A percentile compares a stretch with the other conserved stretches of the same genome.
Conservation (phyloP, 1,140 invertebrate genomes). For the Forficula auricularia region DNA sequence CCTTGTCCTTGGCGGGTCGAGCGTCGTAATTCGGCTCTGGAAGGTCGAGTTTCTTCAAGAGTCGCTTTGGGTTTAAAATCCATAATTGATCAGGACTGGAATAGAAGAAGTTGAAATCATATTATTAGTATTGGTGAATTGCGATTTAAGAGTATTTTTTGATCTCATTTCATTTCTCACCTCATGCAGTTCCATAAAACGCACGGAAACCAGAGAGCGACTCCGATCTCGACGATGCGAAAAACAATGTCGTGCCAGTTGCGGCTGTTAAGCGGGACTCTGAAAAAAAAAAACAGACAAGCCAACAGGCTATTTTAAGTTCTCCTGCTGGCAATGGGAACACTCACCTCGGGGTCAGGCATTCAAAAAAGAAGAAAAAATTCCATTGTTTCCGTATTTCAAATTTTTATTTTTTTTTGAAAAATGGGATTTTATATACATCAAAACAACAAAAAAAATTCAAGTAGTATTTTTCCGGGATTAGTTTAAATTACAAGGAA, state of each 20-base stretch:
- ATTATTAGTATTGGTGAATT: no score
- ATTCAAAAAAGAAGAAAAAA: neutral
- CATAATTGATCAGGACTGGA: conserved; percentile 70
- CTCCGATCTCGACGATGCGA: conserved; percentile 79
- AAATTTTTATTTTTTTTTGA: neutral
- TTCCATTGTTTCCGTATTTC: neutral
- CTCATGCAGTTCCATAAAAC: conserved; percentile 88
- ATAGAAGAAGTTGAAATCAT: conserved; percentile 10
- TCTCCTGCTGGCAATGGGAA: conserved; percentile 2
- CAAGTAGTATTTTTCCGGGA: no score
- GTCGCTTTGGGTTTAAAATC: conserved; percentile 78
- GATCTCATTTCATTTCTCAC: conserved; percentile 21
- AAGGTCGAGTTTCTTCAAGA: conserved; percentile 45
- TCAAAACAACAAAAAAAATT: no score
- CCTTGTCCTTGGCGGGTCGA: no score
- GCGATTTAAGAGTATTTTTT: no score
- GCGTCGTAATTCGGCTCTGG: no score
- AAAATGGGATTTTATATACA: no score
- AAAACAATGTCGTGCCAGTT: conserved; percentile 86
- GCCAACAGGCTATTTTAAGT: neutral
- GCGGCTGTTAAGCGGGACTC: conserved; percentile 68
- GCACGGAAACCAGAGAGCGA: conserved; percentile 86
- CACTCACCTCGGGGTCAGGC: neutral
- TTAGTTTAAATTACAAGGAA: no score
- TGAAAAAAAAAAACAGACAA: conserved; percentile 22